Evolutionary conservation across 2,888 invertebrate genomes (phyloP), one percentile per base, ranked within the genome.

Genomic region (Noctuana brunneofusca): DNA sequence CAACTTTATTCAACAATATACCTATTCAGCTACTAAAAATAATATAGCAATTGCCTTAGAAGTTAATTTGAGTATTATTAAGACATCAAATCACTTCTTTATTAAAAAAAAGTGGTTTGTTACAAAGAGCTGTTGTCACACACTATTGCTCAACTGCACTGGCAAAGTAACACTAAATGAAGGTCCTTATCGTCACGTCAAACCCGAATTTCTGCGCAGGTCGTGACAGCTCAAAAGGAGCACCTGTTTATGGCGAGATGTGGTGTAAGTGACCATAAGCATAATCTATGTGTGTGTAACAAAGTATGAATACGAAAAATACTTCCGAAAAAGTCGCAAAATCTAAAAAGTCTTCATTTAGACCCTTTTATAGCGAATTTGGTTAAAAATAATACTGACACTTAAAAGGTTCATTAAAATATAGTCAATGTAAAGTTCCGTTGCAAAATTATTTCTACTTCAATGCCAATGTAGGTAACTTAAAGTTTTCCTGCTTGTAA

Each of bases 101-200:
- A 38, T 38, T 14, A n/a, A 38, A 43, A 20, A 43, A 43, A 2
- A 18, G 18, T 18, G 18, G 14, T 9, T 43, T 1, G 20, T 1
- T 11, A 24, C 48, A 14, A 24, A 14, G n/a, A 0, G 6, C 3
- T 12, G 0, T 46, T 46, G 46, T 46, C 46, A 46, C 18, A 12
- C 1, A 12, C 8, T 9, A 41, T 46, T 46, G 20, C 46, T 18
- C 16, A 18, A 46, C 14, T 18, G 14, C 9, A 18, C 1, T n/a
- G n/a, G 11, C 48, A 14, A 49, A 49, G 24, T 11, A 24, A 14
- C 12, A 24, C n/a, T 6, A 12, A 50, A 50, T 27, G 27, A 24
- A 11, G 16, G 16, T 14, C 27, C 50, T 50, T 50, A 50, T 50
- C 50, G 30, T 50, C 50, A 50, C 50, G 50, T 50, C 2, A 49